Evolutionary conservation across 2,797 vertebrate species (phyloP), one percentile per base, ranked within the genome.

Genomic region (Sus cebifrons): DNA sequence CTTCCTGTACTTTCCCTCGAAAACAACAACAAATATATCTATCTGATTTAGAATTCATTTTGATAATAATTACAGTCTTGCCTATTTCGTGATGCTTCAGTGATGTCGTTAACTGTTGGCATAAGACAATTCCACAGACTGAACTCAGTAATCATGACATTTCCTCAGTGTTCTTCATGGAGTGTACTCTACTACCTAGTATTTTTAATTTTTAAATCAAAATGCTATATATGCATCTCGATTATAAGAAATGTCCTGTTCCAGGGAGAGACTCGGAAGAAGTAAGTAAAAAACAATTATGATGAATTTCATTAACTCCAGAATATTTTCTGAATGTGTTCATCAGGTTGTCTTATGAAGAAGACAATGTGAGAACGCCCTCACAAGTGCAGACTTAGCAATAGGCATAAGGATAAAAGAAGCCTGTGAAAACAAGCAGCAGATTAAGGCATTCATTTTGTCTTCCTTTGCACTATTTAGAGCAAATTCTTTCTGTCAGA

Each of bases 1-100:
- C n/a, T 95, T 91, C 70, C 23, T 67, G 4, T 49, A 36, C 10
- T 77, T 94, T 86, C 27, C 74, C 82, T 90, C 91, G 54, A 92
- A 93, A 79, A 96, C 27, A 79, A 60, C 71, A 89, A 62, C 64
- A 54, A 90, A 56, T 73, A 89, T 67, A 64, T 44, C 0, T 10
- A 32, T 68, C 16, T 92, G 49, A 68, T n/a, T 81, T 67, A 71
- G 52, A 90, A 56, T 70, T 79, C 62, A 83, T 93, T 88, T 77
- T 71, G 25, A 68, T 81, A 65, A 25, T 82, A 32, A 94, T 81
- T 44, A 54, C 20, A 16, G 3, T 62, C 62, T 78, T 89, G 3
- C 27, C 78, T 84, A 23, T 20, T 71, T 83, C 60, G 64, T 8
- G 23, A 25, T 58, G 32, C 32, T 83, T 78, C 67, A 29, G 13